Evolutionary conservation across 1,140 invertebrate species (phyloP).

Genomic region (Marisa cornuarietis): DNA sequence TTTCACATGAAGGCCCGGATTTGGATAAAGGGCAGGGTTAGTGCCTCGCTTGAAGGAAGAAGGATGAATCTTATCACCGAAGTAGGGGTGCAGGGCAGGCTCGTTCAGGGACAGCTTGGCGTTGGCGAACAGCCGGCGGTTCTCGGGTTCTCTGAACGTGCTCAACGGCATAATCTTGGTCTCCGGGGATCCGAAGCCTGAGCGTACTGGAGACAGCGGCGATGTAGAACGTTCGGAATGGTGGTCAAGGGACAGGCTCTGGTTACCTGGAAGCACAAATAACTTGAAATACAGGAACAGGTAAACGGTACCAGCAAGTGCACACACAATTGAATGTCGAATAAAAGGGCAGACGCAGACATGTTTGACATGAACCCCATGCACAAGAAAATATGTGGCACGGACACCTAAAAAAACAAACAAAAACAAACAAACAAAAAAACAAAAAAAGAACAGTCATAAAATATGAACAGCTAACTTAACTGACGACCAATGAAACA

Average conservation of each 20-base stretch:
- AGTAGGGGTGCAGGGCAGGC: slow-evolving; percentile 16
- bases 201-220: slow-evolving; percentile 14
- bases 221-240: slow-evolving; percentile 18
- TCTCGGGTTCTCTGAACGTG: slow-evolving; percentile 17
- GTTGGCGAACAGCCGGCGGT: slow-evolving; percentile 21
- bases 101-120: slow-evolving; percentile 18
- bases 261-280: slow-evolving; percentile 11
- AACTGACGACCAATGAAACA: too few species aligned
- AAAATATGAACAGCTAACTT: too few species aligned
- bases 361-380: not conserved
- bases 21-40: not conserved
- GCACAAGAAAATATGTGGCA: not conserved
- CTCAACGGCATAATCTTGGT: slow-evolving; percentile 24
- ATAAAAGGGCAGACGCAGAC: not conserved
- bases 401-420: too few species aligned
- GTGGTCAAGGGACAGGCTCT: slow-evolving; percentile 17
- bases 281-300: not conserved
- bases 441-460: not conserved
- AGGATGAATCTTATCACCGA: slow-evolving; percentile 21
- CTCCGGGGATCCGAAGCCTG: slow-evolving; percentile 12
- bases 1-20: not conserved
- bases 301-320: not conserved
- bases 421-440: too few species aligned
- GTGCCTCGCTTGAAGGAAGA: slow-evolving; percentile 19
- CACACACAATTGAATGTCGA: not conserved